Evolutionary conservation across 2,888 invertebrate genomes (phyloP), one percentile per base, ranked within the genome.

Genomic region (Cactoblastis cactorum): DNA sequence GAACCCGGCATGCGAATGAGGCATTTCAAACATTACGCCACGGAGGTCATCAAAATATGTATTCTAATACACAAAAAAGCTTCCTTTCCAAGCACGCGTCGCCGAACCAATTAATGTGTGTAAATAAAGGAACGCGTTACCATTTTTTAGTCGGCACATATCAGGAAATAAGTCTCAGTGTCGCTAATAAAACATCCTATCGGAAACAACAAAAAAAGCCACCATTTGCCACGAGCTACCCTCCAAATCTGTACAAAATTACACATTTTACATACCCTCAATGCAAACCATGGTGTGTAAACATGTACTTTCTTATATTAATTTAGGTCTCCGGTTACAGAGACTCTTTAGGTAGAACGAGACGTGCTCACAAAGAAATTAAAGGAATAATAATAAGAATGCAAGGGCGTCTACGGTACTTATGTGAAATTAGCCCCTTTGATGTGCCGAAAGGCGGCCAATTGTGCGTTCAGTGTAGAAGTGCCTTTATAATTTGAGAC

Each of bases 371-470:
- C 80, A 84, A 87, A 83, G 80, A 78, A 81, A 78, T 80, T 75
- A 70, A 74, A 76, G 77, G 73, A 80, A 83, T 83, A 86, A 86
- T 85, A 86, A 87, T 78, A 70, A 74, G 69, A 71, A 77, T 74
- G 75, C 81, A 84, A 86, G 85, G 83, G 82, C 80, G 80, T 80
- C 71, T 76, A 74, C 73, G 76, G 84, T 83, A 80, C 86, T 86
- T 87, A 83, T 81, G 79, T 83, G 80, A 87, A 87, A 89, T 89
- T 89, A 87, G 87, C 86, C 79, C 71, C 86, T 88, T 89, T 89
- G 87, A 87, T 83, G 80, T 81, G 74, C 83, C 82, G 78, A 37
- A 37, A 15, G 17, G 37, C 3, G 24, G 67, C 78, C 82, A 82
- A 85, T 86, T 85, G 83, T 83, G 67, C 64, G 63, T 71, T 74